Conservation (phyloP, 2,797 vertebrate species). For the Hozukius guyotensis region DNA sequence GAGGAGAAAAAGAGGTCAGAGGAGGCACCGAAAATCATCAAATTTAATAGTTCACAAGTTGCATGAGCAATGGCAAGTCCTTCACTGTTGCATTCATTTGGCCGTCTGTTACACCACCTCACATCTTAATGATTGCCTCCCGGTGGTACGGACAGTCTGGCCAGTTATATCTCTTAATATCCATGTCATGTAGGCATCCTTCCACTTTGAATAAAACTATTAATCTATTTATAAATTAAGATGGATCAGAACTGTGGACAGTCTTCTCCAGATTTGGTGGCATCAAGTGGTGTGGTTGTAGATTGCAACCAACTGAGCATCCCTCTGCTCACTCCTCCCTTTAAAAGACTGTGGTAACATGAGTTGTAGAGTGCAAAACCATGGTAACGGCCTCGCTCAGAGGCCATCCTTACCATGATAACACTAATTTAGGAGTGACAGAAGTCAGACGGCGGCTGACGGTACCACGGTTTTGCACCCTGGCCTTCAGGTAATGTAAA, state of each 20-base stretch:
- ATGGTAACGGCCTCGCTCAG: too few relatives aligned
- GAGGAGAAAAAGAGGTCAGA: neutral
- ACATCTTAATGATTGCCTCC: conserved; percentile 17
- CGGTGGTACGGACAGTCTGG: conserved; percentile 6
- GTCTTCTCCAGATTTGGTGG: neutral
- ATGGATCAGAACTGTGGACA: neutral
- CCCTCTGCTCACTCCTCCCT: too few relatives aligned
- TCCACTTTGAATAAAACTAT: conserved; percentile 11
- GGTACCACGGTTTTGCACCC: too few relatives aligned
- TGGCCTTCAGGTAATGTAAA: too few relatives aligned
- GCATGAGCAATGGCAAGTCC: neutral
- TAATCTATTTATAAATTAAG: conserved; percentile 22
- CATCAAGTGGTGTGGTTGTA: too few relatives aligned
- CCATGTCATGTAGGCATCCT: conserved; percentile 8
- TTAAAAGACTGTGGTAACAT: too few relatives aligned
- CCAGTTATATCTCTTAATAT: conserved; percentile 35
- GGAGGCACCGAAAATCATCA: conserved; percentile 4
- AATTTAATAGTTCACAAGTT: conserved; percentile 6
- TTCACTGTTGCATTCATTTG: conserved; percentile 18
- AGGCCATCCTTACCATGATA: too few relatives aligned
- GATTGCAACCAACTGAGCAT: too few relatives aligned
- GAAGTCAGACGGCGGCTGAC: too few relatives aligned
- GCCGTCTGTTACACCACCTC: neutral
- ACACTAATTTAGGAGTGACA: too few relatives aligned
- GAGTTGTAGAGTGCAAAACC: too few relatives aligned